A percentile compares a stretch with the other conserved stretches of the same genome.
Evolutionary conservation across 2,113 vertebrate species (phyloP).

Genomic region (Candoia aspera): DNA sequence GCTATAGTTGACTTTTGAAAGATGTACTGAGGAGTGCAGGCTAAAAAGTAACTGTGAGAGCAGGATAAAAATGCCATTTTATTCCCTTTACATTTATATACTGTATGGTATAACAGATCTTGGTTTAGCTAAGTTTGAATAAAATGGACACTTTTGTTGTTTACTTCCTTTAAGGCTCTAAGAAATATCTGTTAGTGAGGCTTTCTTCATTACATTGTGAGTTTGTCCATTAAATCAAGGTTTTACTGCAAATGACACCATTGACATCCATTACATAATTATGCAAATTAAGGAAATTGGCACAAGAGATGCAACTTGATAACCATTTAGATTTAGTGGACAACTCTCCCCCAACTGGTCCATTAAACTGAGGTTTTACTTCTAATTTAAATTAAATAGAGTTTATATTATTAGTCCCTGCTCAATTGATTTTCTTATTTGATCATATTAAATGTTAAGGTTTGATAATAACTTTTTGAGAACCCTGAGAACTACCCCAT

Average conservation of each 20-base stretch:
- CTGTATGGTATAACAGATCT: neutral
- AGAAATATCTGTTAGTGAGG: neutral
- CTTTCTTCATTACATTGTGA: neutral
- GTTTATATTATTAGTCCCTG: neutral
- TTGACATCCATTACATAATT: neutral
- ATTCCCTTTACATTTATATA: neutral
- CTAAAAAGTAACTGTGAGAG: neutral
- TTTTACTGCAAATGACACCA: neutral
- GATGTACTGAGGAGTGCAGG: neutral
- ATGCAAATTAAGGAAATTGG: neutral
- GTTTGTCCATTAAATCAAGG: neutral
- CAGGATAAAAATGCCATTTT: neutral
- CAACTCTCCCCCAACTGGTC: neutral
- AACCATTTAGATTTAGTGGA: neutral
- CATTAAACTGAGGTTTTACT: neutral
- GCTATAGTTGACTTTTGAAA: neutral
- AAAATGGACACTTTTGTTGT: neutral
- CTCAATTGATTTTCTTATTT: neutral
- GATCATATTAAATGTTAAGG: neutral
- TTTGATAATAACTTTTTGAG: neutral
- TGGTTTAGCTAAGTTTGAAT: neutral
- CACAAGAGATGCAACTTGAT: neutral
- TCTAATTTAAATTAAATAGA: neutral
- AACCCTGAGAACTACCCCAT: neutral
- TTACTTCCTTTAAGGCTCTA: neutral